Conservation (phyloP, 2,888 invertebrate species). For the Plutella xylostella region DNA sequence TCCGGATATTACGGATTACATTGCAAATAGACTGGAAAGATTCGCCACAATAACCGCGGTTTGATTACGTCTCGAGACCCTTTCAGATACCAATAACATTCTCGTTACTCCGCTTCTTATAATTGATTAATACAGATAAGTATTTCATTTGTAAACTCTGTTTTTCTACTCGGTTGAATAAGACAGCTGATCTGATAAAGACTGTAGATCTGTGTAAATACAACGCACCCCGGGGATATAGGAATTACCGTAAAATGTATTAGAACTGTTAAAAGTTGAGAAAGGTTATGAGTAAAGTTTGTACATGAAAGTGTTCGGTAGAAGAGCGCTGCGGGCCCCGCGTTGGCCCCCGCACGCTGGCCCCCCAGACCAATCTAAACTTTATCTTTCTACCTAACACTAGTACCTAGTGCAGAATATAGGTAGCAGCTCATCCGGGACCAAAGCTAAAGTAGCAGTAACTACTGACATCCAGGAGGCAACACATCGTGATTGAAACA, state of each 20-base stretch:
- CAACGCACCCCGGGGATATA: too few species aligned
- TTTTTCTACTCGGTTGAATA: too few species aligned
- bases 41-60: neutral
- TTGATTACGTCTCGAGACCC: neutral
- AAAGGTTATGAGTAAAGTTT: constrained; percentile 29
- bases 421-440: too few species aligned
- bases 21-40: constrained; percentile 1
- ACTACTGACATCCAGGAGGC: too few species aligned
- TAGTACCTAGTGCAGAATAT: too few species aligned
- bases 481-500: too few species aligned
- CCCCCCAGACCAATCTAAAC: constrained; percentile 32
- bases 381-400: constrained; percentile 19
- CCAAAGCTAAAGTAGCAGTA: too few species aligned
- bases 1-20: constrained; percentile 2
- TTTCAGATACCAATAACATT: neutral
- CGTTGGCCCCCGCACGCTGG: neutral
- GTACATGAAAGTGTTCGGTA: constrained; percentile 21
- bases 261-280: constrained; percentile 6
- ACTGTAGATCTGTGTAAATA: too few species aligned
- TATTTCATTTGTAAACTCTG: too few species aligned
- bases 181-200: too few species aligned
- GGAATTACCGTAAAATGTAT: neutral
- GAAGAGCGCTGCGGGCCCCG: constrained; percentile 2
- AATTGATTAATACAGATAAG: too few species aligned
- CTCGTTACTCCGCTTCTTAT: too few species aligned